Evolutionary conservation across 92 coral and sea anemone species (phyloP).

Genomic region (Muricea muricata): DNA sequence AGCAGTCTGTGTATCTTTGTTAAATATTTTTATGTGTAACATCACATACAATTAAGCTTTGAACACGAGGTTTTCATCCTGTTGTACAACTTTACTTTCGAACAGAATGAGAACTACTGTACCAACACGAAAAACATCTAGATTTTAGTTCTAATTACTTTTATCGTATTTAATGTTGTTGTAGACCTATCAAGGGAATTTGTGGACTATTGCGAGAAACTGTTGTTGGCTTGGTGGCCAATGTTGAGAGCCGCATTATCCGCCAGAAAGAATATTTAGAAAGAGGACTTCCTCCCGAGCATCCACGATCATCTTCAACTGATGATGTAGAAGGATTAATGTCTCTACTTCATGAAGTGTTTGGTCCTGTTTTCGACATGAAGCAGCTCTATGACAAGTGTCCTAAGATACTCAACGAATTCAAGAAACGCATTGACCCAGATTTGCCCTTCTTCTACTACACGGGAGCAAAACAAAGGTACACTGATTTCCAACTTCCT

Average conservation of each 20-base stretch:
- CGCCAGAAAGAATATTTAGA: constrained; percentile 50
- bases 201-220: constrained; percentile 69
- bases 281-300: constrained; percentile 74
- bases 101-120: constrained; percentile 24
- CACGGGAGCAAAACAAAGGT: constrained; percentile 71
- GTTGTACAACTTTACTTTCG: constrained; percentile 18
- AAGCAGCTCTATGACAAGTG: constrained; percentile 66
- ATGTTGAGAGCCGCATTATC: constrained; percentile 69
- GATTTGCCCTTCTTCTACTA: constrained; percentile 64
- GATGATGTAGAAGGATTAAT: constrained; percentile 79
- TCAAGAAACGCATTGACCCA: constrained; percentile 70
- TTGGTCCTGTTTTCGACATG: constrained; percentile 67
- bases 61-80: constrained; percentile 21
- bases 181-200: constrained; percentile 70
- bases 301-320: constrained; percentile 78
- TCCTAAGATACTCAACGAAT: constrained; percentile 76
- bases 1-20: constrained; percentile 26
- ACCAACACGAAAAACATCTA: constrained; percentile 27
- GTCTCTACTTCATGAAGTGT: constrained; percentile 70
- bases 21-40: constrained; percentile 10
- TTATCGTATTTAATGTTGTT: constrained; percentile 21
- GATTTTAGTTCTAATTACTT: constrained; percentile 6
- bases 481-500: constrained; percentile 68
- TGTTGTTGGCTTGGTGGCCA: constrained; percentile 71
- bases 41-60: constrained; percentile 25